Base-by-base conservation (phyloP, 1,140 invertebrate genomes). In the Apis cerana region DNA sequence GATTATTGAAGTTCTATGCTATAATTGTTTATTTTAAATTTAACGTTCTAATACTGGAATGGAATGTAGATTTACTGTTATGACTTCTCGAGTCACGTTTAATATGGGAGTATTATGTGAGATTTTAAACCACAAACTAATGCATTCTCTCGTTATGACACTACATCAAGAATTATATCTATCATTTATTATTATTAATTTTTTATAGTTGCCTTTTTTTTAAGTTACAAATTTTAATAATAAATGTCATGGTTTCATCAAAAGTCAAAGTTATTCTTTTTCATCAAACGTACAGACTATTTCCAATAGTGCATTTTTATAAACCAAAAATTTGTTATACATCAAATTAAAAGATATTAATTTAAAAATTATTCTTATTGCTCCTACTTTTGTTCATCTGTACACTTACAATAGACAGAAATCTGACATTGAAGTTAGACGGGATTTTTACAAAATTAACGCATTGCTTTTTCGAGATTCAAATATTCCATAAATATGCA, bases 1-100 rank as follows among this genome's bases (percentile, higher is more conserved):
- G 27, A 77, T 77, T 77, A 67, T 56, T 27, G 23, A 43, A 77
- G 75, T 77, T 68, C 27, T n/a, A 23, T 50, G 33, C 54, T 43
- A 48, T 58, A 78, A 78, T 78, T 78, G 65, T 78, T 78, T 78
- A 59, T 78, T 78, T 65, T 58, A n/a, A 50, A 69, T 50, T n/a
- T 50, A 33, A 15, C 19, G 23, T 21, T 58, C 1, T 27, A 15
- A 0, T n/a, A n/a, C n/a, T 10, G 15, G 13, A 68, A 21, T 23
- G n/a, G 52, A 68, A 33, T 58, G 52, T 11, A 4, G 50, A 67
- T 77, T 67, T 33, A 75, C 23, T 12, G 54, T 76, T 17, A 21
- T 65, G 50, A 17, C n/a, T 64, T 61, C 21, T 52, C 48, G 15
- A 43, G 17, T 15, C 27, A 0, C 19, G 11, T 33, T 68, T 48